Evolutionary conservation across 2,797 vertebrate genomes (phyloP).

Genomic region (Balearica regulorum): DNA sequence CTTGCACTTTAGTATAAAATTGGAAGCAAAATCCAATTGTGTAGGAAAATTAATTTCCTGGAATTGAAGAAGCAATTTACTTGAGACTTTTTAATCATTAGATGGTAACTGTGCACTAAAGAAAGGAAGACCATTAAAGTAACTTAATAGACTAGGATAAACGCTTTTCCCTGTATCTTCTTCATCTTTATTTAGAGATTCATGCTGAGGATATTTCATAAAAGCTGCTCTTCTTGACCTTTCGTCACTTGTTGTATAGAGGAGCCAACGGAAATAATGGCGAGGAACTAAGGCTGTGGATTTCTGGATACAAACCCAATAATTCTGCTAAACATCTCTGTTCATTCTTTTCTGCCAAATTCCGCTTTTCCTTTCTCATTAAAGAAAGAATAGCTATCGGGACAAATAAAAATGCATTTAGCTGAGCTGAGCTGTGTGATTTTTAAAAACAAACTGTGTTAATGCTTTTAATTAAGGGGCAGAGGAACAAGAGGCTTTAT

Average conservation of each 20-base stretch:
- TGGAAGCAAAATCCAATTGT: conserved; percentile 56
- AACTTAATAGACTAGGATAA: conserved; percentile 56
- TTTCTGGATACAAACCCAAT: not conserved
- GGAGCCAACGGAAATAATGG: not conserved
- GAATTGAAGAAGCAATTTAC: conserved; percentile 52
- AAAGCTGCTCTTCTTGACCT: conserved; percentile 43
- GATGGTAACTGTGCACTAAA: conserved; percentile 29
- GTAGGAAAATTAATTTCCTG: conserved; percentile 49
- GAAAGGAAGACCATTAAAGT: conserved; percentile 50
- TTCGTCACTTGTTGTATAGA: conserved; percentile 10
- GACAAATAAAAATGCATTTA: conserved; percentile 35
- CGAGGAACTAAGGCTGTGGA: not conserved
- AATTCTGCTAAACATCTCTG: not conserved
- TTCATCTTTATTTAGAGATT: conserved; percentile 64
- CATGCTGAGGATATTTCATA: conserved; percentile 40
- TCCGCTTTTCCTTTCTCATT: conserved; percentile 11
- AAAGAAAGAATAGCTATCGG: not conserved
- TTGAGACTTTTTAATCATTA: conserved; percentile 61
- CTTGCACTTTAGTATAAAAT: conserved; percentile 12
- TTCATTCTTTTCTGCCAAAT: conserved; percentile 8
- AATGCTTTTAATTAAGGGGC: conserved; percentile 60
- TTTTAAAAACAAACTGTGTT: conserved; percentile 50
- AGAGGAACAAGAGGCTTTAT: conserved; percentile 51
- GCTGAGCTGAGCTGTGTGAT: not conserved
- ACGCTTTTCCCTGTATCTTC: conserved; percentile 16